Base-by-base conservation (phyloP, 1,140 invertebrate species). In the Leptopilina boulardi region DNA sequence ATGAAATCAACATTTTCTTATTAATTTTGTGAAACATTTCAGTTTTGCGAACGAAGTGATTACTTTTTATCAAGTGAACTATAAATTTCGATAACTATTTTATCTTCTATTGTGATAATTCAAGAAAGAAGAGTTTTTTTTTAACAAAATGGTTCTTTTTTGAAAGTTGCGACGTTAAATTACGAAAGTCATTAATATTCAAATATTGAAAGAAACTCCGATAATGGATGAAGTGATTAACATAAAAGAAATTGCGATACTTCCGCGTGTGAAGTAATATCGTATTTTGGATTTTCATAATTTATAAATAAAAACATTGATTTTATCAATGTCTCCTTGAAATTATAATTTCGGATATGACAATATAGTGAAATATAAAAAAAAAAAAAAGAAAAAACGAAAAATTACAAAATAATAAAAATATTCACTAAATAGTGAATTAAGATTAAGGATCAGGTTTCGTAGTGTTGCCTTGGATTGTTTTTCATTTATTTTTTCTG, bases 171-270 rank as follows among this genome's bases (percentile, higher is more conserved):
- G n/a, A 18, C 0, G 3, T 1, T 8, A 51, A 51, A 51, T 51
- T 51, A 1, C 18, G 15, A 51, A 51, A 51, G 47, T 15, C 15
- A 44, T 44, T n/a, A 44, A 44, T 44, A 44, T 44, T 44, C 15
- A 44, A 44, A 44, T 44, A 51, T 51, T 51, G 3, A 38, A 30
- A 30, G 13, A 47, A 18, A 18, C 18, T n/a, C 47, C n/a, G n/a
- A 44, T 44, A 44, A 51, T 51, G 15, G n/a, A n/a, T 8, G 15
- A 51, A 42, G 10, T 13, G 3, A 51, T 51, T 51, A 51, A n/a
- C 47, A 51, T 51, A 51, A 51, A 51, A 51, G 47, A 51, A 51
- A 51, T 18, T 51, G 47, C 5, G 47, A 51, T 51, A 51, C 47
- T 51, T 51, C 47, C 47, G n/a, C 47, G n/a, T 51, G 47, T 51